Evolutionary conservation across 2,888 invertebrate species (phyloP).

Genomic region (Erebia epiphron): DNA sequence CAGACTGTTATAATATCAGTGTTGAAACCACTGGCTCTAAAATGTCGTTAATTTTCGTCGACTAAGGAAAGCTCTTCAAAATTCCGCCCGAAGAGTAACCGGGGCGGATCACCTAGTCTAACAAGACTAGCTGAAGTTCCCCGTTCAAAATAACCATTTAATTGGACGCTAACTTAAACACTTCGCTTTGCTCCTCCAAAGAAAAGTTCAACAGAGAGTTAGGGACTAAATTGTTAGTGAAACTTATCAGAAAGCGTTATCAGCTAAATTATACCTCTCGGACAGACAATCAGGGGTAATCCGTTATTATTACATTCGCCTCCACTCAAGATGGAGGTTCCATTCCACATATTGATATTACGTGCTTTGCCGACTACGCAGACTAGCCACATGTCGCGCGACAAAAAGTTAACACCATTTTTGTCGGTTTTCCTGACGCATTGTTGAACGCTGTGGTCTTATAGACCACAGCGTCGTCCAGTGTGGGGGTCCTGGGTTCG

Average conservation of each 20-base stretch:
- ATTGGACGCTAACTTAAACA: constrained; percentile 1
- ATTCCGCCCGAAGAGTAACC: too few species aligned
- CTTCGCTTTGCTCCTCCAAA: neutral
- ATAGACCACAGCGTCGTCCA: too few species aligned
- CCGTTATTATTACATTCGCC: constrained; percentile 3
- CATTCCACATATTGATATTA: constrained; percentile 9
- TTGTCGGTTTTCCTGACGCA: too few species aligned
- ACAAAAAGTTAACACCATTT: neutral
- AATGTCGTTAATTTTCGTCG: too few species aligned
- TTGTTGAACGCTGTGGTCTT: too few species aligned
- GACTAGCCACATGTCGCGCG: neutral
- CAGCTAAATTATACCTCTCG: neutral
- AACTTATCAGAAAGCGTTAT: constrained; percentile 15
- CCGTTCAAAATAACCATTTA: neutral
- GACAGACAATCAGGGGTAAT: constrained; percentile 1
- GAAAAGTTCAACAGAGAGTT: neutral
- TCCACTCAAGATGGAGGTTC: neutral
- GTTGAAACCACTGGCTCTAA: too few species aligned
- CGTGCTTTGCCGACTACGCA: neutral
- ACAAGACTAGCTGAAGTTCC: too few species aligned
- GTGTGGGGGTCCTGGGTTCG: too few species aligned
- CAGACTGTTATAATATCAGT: too few species aligned
- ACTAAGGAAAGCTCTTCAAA: too few species aligned
- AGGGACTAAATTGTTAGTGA: constrained; percentile 2
- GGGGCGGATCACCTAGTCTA: too few species aligned